These are phyloP conservation scores for Vulpes vulpes DNA, from an alignment of 2,113 vertebrate genomes.

Conservation along the genomic window DNA sequence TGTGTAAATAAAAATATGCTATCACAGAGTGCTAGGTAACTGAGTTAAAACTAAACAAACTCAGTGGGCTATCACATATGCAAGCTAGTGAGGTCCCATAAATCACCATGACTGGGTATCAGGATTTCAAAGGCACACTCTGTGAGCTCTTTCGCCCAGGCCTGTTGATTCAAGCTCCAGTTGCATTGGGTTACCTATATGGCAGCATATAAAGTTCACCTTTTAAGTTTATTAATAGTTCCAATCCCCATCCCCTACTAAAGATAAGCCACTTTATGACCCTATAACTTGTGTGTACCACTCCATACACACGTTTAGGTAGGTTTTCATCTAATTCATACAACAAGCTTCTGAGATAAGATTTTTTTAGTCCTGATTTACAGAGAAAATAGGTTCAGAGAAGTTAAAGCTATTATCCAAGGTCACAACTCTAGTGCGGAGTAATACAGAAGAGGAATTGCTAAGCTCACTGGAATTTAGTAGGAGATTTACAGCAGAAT, in stretches of 20 bases:
- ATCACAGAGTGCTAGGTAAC: conserved; percentile 73
- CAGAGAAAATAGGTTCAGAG: conserved; percentile 20
- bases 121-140: conserved; percentile 82
- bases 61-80: conserved; percentile 64
- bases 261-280: conserved; percentile 22
- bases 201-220: conserved; percentile 75
- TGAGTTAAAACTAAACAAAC: conserved; percentile 71
- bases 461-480: background rate
- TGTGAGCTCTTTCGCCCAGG: conserved; percentile 66
- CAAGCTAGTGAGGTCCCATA: conserved; percentile 73
- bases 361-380: background rate
- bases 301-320: background rate
- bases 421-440: background rate
- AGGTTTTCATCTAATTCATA: background rate
- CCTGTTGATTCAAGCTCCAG: conserved; percentile 77
- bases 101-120: conserved; percentile 78
- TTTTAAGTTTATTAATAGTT: conserved; percentile 80
- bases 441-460: background rate
- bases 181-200: conserved; percentile 78
- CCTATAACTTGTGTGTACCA: background rate
- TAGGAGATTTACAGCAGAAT: background rate
- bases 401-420: background rate
- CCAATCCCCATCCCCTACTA: conserved; percentile 42
- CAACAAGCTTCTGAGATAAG: background rate
- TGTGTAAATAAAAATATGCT: conserved; percentile 72